These are phyloP conservation scores for Drosophila monieri DNA, from an alignment of 2,888 invertebrate species.

Conservation along the genomic window DNA sequence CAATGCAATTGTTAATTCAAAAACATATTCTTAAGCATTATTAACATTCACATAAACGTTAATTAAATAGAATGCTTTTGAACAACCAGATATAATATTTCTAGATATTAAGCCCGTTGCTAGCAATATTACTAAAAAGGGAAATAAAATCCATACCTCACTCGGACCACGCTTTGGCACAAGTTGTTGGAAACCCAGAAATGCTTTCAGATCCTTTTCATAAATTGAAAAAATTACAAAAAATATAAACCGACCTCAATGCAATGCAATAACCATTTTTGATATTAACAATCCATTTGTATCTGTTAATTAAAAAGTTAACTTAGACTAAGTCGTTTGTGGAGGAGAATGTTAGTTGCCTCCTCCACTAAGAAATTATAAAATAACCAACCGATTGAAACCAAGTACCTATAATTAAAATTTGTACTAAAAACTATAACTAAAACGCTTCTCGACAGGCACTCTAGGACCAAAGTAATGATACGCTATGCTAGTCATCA, in stretches of 20 bases:
- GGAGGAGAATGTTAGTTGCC: not conserved
- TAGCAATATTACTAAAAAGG: slow-evolving; percentile 12
- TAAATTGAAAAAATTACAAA: not conserved
- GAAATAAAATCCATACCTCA: slow-evolving; percentile 10
- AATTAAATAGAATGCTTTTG: not conserved
- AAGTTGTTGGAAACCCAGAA: slow-evolving; percentile 3
- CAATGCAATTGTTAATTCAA: not conserved
- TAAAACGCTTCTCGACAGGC: slow-evolving; percentile 38
- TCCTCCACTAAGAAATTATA: not conserved
- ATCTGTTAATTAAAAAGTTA: slow-evolving; percentile 9
- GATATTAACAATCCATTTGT: slow-evolving; percentile 8
- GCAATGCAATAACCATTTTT: slow-evolving; percentile 23
- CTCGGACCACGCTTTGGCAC: slow-evolving; percentile 29
- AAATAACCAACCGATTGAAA: slow-evolving; percentile 22
- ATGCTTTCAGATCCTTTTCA: slow-evolving; percentile 1
- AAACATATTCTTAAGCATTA: not conserved
- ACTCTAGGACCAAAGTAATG: slow-evolving; percentile 36
- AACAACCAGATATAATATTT: slow-evolving; percentile 12
- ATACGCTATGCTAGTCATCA: slow-evolving; percentile 29
- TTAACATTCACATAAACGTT: not conserved
- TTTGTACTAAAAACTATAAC: slow-evolving; percentile 11
- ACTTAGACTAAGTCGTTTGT: slow-evolving; percentile 22
- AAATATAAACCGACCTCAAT: slow-evolving; percentile 12
- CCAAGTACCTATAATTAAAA: slow-evolving; percentile 28
- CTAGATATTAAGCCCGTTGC: slow-evolving; percentile 7